A percentile compares a stretch with the other conserved stretches of the same genome.
Evolutionary conservation across 2,797 vertebrate species (phyloP).

Genomic region (Onychomys torridus): DNA sequence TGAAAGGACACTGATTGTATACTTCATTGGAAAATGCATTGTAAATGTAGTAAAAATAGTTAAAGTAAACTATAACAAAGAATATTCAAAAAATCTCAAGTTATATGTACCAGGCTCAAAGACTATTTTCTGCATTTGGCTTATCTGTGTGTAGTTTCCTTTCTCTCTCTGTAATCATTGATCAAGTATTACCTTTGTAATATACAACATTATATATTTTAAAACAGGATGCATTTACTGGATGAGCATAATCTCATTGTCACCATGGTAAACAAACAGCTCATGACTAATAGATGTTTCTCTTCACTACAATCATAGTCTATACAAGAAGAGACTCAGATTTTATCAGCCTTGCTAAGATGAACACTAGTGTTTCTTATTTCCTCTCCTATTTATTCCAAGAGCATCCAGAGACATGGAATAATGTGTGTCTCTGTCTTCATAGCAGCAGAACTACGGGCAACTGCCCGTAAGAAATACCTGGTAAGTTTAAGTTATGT

Average conservation of each 20-base stretch:
- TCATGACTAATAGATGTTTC: not conserved
- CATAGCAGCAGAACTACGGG: not conserved
- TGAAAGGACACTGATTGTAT: slow-evolving; percentile 42
- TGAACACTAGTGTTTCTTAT: not conserved
- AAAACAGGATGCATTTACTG: not conserved
- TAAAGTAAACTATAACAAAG: slow-evolving; percentile 21
- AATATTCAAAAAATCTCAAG: not conserved
- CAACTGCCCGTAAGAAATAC: not conserved
- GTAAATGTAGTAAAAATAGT: not conserved
- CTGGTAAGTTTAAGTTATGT: not conserved
- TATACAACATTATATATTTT: not conserved
- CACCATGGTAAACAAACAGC: not conserved
- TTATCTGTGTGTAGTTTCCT: not conserved
- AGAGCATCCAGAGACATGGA: not conserved
- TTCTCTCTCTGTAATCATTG: not conserved
- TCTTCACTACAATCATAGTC: not conserved
- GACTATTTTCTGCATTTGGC: not conserved
- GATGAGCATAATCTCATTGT: not conserved
- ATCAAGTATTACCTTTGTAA: not conserved
- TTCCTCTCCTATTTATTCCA: not conserved
- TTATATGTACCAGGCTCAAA: not conserved
- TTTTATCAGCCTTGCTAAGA: not conserved
- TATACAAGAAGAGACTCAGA: not conserved
- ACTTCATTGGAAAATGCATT: slow-evolving; percentile 34
- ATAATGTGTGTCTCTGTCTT: not conserved